Evolutionary conservation across 2,797 vertebrate genomes (phyloP).

Genomic region (Gobio occitaniae): DNA sequence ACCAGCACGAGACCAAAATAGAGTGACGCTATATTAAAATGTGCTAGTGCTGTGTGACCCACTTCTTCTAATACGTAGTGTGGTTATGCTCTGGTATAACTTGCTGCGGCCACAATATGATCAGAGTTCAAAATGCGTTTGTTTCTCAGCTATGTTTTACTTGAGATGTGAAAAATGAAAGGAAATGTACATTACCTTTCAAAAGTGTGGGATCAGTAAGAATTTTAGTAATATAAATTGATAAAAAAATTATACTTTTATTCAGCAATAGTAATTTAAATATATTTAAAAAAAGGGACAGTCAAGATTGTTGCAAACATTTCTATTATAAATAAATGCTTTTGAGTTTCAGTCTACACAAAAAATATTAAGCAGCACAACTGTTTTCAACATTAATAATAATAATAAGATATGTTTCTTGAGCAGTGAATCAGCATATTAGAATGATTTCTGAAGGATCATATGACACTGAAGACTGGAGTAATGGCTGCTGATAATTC

Average conservation of each 20-base stretch:
- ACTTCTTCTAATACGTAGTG: background rate
- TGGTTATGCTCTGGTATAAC: conserved; percentile 9
- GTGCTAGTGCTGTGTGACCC: background rate
- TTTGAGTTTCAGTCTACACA: background rate
- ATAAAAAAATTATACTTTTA: too few species aligned
- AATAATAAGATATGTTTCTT: background rate
- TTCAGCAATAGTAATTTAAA: too few species aligned
- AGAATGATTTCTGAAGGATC: background rate
- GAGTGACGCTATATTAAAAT: conserved; percentile 32
- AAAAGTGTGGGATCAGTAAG: background rate
- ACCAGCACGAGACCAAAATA: conserved; percentile 52
- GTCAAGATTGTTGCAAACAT: background rate
- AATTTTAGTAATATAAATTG: background rate
- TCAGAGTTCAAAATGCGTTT: background rate
- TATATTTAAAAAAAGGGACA: background rate
- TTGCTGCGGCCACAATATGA: background rate
- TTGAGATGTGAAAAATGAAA: background rate
- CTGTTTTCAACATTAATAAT: background rate
- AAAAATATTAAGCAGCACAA: background rate
- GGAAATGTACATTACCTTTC: background rate
- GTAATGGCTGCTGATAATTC: background rate
- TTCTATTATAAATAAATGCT: background rate
- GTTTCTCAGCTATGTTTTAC: background rate
- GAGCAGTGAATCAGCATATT: background rate
- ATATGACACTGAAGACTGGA: background rate